Evolutionary conservation across 2,797 vertebrate genomes (phyloP).

Genomic region (Fistularia tabacaria): DNA sequence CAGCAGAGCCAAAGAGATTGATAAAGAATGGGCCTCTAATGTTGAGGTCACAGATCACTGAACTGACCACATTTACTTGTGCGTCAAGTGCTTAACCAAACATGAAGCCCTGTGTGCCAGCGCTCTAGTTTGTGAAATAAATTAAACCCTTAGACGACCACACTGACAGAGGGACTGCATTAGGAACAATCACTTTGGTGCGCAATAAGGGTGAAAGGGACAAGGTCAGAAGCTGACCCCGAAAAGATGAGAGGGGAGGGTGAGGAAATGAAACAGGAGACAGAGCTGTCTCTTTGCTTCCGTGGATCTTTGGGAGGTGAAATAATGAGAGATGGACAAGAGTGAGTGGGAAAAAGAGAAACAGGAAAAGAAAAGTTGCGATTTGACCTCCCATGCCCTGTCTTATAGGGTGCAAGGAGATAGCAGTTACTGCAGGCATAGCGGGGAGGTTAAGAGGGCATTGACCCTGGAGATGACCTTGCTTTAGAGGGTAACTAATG

Average conservation of each 20-base stretch:
- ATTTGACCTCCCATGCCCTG: conserved; percentile 22
- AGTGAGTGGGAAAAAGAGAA: conserved; percentile 14
- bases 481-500: conserved; percentile 37
- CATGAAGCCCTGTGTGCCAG: conserved; percentile 17
- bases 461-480: conserved; percentile 32
- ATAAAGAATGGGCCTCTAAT: conserved; percentile 10
- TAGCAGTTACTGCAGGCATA: conserved; percentile 12
- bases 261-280: conserved; percentile 12
- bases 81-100: conserved; percentile 41
- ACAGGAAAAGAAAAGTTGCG: conserved; percentile 19
- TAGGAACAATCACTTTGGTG: conserved; percentile 44
- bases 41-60: conserved; percentile 44
- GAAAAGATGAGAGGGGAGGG: conserved; percentile 21
- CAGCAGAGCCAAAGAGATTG: conserved; percentile 17
- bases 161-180: conserved; percentile 33
- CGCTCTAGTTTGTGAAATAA: conserved; percentile 47
- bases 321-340: neutral
- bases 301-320: neutral
- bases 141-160: conserved; percentile 41
- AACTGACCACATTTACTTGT: conserved; percentile 43
- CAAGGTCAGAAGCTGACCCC: conserved; percentile 40
- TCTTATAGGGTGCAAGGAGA: conserved; percentile 16
- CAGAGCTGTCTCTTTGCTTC: conserved; percentile 2
- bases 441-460: conserved; percentile 5
- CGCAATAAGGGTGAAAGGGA: conserved; percentile 41